Conservation (phyloP, 2,113 vertebrate genomes). For the Meles meles region DNA sequence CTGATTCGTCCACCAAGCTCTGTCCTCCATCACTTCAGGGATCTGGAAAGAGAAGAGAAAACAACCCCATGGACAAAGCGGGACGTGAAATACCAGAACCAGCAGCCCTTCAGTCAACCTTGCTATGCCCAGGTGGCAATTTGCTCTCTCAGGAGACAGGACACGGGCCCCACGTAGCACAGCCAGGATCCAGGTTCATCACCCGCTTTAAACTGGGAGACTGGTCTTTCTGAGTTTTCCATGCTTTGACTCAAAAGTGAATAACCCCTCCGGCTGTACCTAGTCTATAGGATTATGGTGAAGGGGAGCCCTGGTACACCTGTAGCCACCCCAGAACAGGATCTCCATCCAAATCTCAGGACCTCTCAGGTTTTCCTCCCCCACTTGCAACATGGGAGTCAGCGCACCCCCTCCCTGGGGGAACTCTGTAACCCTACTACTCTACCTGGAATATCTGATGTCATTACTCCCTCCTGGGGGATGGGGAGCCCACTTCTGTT, state of each 20-base stretch:
- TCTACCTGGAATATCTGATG: not conserved
- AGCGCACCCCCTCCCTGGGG: not conserved
- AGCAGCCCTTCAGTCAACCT: not conserved
- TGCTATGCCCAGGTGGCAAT: accelerated
- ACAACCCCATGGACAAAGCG: accelerated
- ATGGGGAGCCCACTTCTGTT: not conserved
- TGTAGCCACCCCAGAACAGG: not conserved
- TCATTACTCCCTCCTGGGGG: not conserved
- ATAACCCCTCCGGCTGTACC: not conserved
- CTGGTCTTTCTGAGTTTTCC: not conserved
- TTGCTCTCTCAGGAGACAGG: not conserved
- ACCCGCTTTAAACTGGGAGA: no score
- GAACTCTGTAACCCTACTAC: not conserved
- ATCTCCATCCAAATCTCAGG: not conserved
- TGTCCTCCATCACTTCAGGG: accelerated
- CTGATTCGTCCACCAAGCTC: not conserved
- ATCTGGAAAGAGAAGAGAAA: not conserved
- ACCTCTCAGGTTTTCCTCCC: not conserved
- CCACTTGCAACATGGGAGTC: accelerated
- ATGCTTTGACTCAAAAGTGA: not conserved
- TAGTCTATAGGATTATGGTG: no score
- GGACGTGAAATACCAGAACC: not conserved
- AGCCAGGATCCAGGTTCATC: no score
- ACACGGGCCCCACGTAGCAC: not conserved
- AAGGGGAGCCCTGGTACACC: not conserved